Base-by-base conservation (phyloP, 2,797 vertebrate genomes). In the Oreochromis grahami region DNA sequence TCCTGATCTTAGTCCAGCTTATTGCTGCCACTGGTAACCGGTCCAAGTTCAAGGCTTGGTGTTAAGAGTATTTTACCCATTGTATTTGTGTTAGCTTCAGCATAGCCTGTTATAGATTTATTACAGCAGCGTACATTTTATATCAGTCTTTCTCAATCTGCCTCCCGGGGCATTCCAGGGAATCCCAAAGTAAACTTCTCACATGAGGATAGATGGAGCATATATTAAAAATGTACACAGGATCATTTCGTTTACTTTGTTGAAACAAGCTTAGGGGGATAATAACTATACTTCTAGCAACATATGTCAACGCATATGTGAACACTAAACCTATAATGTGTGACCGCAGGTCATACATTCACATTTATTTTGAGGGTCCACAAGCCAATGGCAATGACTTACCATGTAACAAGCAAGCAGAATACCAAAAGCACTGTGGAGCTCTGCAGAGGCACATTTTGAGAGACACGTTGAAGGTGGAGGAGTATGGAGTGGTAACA, bases 401-500 rank as follows among this genome's bases (percentile, higher is more conserved):
- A 34, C 50, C 55, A 11, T 26, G 10, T 9, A 52, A 36, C 48
- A 83, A 76, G 74, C 56, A 58, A 72, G 15, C 45, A 72, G 19
- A 81, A 56, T 21, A 41, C 9, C 26, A 84, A 53, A 76, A 32
- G 58, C 34, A 11, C 7, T 21, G 4, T 24, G 26, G 9, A 10
- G 41, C 70, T 70, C 32, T 79, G 17, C 52, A 82, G 86, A 48
- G 55, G 80, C 70, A 50, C 45, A 50, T 74, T 74, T 74, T 74
- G 29, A 58, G 78, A 78, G 60, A 3, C 80, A 13, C 45, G 63
- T 17, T 36, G 52, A 81, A 76, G 77, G 60, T 70, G 77, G 38
- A 72, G 55, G 78, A 56, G 19, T 77, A 36, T 84, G 84, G 83
- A 72, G 84, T 41, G 76, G 60, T 11, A 48, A 83, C 84, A 79